Conservation (phyloP, 2,113 vertebrate species). For the Salminus brasiliensis region DNA sequence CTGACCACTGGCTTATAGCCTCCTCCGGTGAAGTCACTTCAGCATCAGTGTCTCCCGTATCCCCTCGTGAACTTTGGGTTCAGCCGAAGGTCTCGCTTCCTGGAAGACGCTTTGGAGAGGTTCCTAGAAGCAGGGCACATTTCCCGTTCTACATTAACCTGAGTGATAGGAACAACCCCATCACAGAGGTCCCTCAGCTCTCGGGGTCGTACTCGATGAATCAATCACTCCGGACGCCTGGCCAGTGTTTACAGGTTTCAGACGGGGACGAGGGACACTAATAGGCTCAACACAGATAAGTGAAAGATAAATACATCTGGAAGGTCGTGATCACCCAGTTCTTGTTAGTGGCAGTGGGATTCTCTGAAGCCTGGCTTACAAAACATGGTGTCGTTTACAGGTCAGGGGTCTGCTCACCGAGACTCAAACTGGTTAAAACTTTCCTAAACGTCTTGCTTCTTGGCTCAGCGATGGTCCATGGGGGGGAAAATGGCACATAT, state of each 20-base stretch:
- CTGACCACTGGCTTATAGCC: not conserved
- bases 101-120: slow-evolving; percentile 66
- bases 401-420: slow-evolving; percentile 14
- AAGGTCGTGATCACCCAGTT: slow-evolving; percentile 66
- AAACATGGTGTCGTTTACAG: slow-evolving; percentile 11
- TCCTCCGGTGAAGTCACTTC: slow-evolving; percentile 10
- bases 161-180: slow-evolving; percentile 34
- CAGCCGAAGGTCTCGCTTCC: slow-evolving; percentile 63
- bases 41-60: slow-evolving; percentile 23
- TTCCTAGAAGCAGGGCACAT: slow-evolving; percentile 69
- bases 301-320: slow-evolving; percentile 73
- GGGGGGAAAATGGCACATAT: too few relatives aligned
- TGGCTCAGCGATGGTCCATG: not conserved
- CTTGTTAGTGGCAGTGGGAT: slow-evolving; percentile 69
- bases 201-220: slow-evolving; percentile 71
- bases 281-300: slow-evolving; percentile 71
- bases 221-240: slow-evolving; percentile 74
- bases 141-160: slow-evolving; percentile 53
- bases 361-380: slow-evolving; percentile 54
- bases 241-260: slow-evolving; percentile 74
- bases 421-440: not conserved
- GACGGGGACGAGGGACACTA: slow-evolving; percentile 71
- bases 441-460: not conserved
- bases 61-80: slow-evolving; percentile 42
- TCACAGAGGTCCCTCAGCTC: slow-evolving; percentile 63